A percentile compares a stretch with the other conserved stretches of the same genome.
These are phyloP conservation scores for Alentia gelatinosa DNA, from an alignment of 2,888 invertebrate genomes.

Conservation along the genomic window DNA sequence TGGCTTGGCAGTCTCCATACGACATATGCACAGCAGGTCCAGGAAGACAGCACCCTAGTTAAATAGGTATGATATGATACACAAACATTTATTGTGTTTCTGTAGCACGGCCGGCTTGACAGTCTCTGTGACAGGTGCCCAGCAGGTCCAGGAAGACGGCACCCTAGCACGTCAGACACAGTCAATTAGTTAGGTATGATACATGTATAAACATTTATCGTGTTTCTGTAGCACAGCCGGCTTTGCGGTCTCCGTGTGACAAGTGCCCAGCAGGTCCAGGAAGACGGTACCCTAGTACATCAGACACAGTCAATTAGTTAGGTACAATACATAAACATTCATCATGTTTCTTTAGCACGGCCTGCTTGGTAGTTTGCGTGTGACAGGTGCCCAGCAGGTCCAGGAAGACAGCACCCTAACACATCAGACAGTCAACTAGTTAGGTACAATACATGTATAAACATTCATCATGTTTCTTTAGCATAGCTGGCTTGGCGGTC, in stretches of 20 bases:
- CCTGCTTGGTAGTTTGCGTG: slow-evolving; percentile 77
- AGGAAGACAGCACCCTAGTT: slow-evolving; percentile 77
- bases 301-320: not conserved
- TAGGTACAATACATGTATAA: too few relatives aligned
- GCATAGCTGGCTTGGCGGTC: slow-evolving; percentile 77
- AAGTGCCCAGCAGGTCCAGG: slow-evolving; percentile 79
- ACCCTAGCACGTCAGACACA: slow-evolving; percentile 64
- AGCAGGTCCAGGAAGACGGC: slow-evolving; percentile 78
- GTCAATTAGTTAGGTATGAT: not conserved
- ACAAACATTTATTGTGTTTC: too few relatives aligned
- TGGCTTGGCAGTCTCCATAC: slow-evolving; percentile 78
- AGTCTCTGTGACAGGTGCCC: slow-evolving; percentile 79
- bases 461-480: slow-evolving; percentile 71
- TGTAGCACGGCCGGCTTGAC: slow-evolving; percentile 78
- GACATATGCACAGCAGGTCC: slow-evolving; percentile 79
- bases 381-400: slow-evolving; percentile 80
- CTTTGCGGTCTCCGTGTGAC: slow-evolving; percentile 78
- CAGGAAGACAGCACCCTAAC: slow-evolving; percentile 75
- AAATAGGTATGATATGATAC: too few relatives aligned
- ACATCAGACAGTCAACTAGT: not conserved
- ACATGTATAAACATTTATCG: too few relatives aligned
- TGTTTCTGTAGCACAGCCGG: slow-evolving; percentile 76
- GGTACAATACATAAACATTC: too few relatives aligned
- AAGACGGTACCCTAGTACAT: slow-evolving; percentile 72
- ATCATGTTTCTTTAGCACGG: slow-evolving; percentile 75